A percentile compares a stretch with the other conserved stretches of the same genome.
Evolutionary conservation across 2,113 vertebrate genomes (phyloP).

Genomic region (Panthera tigris): DNA sequence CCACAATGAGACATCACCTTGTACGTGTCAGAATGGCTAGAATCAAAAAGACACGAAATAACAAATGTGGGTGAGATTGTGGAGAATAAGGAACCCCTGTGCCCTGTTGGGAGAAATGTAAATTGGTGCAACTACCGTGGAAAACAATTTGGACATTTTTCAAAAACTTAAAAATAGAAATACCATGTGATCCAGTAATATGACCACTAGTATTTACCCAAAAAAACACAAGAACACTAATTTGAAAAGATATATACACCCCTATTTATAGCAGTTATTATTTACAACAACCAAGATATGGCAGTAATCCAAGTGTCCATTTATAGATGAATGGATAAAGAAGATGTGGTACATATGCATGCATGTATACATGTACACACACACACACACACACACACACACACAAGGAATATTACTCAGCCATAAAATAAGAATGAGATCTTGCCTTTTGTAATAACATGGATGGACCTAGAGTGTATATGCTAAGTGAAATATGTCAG

Average conservation of each 20-base stretch:
- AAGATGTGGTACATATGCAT: neutral
- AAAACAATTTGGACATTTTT: neutral
- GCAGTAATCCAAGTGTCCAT: neutral
- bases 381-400: neutral
- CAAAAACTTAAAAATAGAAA: neutral
- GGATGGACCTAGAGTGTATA: neutral
- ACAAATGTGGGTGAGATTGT: neutral
- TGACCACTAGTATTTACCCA: neutral
- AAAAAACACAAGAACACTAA: neutral
- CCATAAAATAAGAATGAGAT: neutral
- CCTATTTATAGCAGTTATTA: neutral
- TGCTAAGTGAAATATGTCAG: neutral
- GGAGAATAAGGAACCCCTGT: neutral
- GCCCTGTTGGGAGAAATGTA: neutral
- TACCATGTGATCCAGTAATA: neutral
- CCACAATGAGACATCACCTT: too few species aligned
- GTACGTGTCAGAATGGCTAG: neutral
- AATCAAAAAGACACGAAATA: neutral
- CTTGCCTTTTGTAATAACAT: neutral
- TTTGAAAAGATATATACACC: neutral
- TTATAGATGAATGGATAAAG: neutral
- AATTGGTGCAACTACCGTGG: neutral
- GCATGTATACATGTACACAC: neutral
- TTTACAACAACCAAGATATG: neutral
- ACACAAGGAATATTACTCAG: neutral